Percentiles rank a stretch among this genome's conserved stretches.
Evolutionary conservation across 2,797 vertebrate genomes (phyloP).

Genomic region (Botia kubotai): DNA sequence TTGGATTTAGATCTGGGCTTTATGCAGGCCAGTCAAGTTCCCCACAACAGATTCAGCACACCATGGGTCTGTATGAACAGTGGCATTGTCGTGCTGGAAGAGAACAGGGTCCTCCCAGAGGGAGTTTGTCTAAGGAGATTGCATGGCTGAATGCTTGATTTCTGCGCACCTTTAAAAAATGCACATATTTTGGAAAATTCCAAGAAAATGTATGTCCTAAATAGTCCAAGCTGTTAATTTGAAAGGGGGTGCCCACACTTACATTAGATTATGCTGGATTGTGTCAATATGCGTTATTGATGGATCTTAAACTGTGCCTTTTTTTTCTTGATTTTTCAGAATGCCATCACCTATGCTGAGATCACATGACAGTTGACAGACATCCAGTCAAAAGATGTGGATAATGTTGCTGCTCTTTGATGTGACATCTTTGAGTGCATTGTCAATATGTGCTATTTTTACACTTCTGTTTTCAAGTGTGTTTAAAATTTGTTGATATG

Average conservation of each 20-base stretch:
- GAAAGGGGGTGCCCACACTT: neutral
- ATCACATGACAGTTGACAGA: slow-evolving; percentile 89
- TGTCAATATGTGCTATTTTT: slow-evolving; percentile 30
- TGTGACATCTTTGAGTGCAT: slow-evolving; percentile 32
- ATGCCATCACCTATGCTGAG: slow-evolving; percentile 88
- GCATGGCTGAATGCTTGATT: too few relatives aligned
- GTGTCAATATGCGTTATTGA: neutral
- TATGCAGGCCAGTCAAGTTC: too few relatives aligned
- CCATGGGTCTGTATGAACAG: too few relatives aligned
- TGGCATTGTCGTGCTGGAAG: too few relatives aligned
- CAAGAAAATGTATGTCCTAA: neutral
- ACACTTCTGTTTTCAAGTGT: slow-evolving; percentile 34
- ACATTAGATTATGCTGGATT: neutral
- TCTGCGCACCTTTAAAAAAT: too few relatives aligned
- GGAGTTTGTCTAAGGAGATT: too few relatives aligned
- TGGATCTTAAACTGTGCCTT: slow-evolving; percentile 21
- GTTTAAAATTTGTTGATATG: neutral
- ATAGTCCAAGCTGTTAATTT: neutral
- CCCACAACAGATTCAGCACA: too few relatives aligned
- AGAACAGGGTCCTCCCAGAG: too few relatives aligned
- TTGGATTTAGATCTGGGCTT: too few relatives aligned
- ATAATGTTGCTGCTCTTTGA: slow-evolving; percentile 45
- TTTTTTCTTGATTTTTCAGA: slow-evolving; percentile 72
- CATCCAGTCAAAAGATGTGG: neutral
- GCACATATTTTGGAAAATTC: too few relatives aligned